A percentile compares a stretch with the other conserved stretches of the same genome.
These are phyloP conservation scores for Falco columbarius DNA, from an alignment of 2,797 vertebrate species.

Conservation along the genomic window DNA sequence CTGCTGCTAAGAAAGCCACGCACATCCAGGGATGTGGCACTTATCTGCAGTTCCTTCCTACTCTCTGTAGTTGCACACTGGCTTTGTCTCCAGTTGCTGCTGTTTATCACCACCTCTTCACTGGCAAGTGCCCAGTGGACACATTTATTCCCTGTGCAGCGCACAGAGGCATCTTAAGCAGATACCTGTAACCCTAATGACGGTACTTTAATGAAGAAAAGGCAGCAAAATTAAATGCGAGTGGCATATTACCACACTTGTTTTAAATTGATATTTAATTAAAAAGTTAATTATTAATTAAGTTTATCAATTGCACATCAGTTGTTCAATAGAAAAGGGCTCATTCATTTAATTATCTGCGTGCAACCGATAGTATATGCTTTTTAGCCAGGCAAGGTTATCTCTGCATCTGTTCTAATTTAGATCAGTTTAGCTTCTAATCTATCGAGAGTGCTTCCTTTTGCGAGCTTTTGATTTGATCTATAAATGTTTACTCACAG, in stretches of 20 bases:
- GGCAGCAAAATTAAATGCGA: constrained; percentile 67
- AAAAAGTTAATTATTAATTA: constrained; percentile 88
- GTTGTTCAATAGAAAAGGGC: constrained; percentile 83
- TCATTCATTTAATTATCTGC: constrained; percentile 84
- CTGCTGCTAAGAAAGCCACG: background rate
- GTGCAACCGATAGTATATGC: constrained; percentile 79
- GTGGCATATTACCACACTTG: constrained; percentile 74
- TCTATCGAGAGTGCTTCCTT: constrained; percentile 74
- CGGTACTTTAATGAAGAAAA: constrained; percentile 58
- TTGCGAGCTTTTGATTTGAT: constrained; percentile 68
- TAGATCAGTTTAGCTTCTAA: constrained; percentile 74
- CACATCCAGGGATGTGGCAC: background rate
- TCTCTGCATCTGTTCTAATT: constrained; percentile 76
- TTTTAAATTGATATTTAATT: constrained; percentile 84
- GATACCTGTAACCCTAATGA: constrained; percentile 52
- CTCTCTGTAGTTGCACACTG: background rate
- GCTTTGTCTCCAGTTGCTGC: constrained; percentile 8
- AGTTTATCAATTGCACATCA: constrained; percentile 83
- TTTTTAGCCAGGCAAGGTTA: constrained; percentile 82
- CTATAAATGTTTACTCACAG: constrained; percentile 77
- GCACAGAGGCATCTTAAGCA: constrained; percentile 42
- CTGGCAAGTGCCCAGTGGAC: constrained; percentile 28
- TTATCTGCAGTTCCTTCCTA: background rate
- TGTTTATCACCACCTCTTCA: constrained; percentile 18
- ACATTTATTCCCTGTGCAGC: constrained; percentile 37